These are phyloP conservation scores for Aspidiotus rigidus DNA, from an alignment of 2,888 invertebrate species.

Conservation along the genomic window DNA sequence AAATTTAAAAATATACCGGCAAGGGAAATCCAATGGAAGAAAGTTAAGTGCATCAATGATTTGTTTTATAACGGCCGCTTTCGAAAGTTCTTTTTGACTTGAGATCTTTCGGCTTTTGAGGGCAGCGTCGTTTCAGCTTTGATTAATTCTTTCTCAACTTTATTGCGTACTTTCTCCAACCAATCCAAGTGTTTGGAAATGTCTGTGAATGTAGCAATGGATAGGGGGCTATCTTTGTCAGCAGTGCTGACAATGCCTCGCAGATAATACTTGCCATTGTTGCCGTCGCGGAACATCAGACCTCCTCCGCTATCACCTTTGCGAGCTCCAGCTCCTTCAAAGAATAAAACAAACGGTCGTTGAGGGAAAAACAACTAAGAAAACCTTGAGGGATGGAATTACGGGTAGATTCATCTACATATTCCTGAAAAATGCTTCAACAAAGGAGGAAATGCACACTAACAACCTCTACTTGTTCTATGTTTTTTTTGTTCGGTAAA, in stretches of 20 bases:
- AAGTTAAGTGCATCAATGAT: neutral
- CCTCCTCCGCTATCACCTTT: constrained; percentile 20
- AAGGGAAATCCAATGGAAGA: neutral
- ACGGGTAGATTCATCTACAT: too few relatives aligned
- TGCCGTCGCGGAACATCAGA: constrained; percentile 2
- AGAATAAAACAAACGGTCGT: neutral
- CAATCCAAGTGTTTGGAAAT: constrained; percentile 3
- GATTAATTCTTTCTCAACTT: neutral
- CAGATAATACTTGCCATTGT: neutral
- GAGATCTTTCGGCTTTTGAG: neutral
- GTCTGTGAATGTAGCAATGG: constrained; percentile 13
- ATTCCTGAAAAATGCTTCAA: neutral
- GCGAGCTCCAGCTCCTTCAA: constrained; percentile 1
- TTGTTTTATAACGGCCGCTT: neutral
- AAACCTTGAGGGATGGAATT: too few relatives aligned
- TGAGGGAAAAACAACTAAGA: too few relatives aligned
- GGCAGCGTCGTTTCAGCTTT: neutral
- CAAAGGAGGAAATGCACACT: too few relatives aligned
- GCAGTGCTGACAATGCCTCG: constrained; percentile 10
- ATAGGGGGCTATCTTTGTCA: neutral
- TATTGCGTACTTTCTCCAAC: neutral
- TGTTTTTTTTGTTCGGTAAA: too few relatives aligned
- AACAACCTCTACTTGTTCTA: too few relatives aligned
- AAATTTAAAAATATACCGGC: too few relatives aligned
- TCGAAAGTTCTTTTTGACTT: neutral